Evolutionary conservation across 2,888 invertebrate species (phyloP).

Genomic region (Chalcis sispes): DNA sequence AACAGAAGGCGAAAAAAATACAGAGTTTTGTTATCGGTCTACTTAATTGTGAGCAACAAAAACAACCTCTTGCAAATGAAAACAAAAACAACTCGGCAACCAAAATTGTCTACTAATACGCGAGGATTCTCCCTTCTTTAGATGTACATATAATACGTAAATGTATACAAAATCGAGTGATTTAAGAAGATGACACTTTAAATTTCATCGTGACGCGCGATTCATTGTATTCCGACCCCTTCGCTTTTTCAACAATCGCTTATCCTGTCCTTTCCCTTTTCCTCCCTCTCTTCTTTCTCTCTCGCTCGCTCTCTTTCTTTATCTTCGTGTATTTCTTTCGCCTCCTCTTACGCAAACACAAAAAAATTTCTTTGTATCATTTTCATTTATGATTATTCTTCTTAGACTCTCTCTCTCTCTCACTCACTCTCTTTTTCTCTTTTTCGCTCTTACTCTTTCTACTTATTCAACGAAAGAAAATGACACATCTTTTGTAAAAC

Average conservation of each 20-base stretch:
- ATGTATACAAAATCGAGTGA: too few relatives aligned
- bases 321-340: not conserved
- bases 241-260: too few relatives aligned
- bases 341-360: too few relatives aligned
- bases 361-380: too few relatives aligned
- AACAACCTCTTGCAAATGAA: not conserved
- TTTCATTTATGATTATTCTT: too few relatives aligned
- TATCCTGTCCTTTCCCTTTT: too few relatives aligned
- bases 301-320: not conserved
- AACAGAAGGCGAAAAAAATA: not conserved
- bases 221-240: not conserved
- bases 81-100: constrained; percentile 10
- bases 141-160: too few relatives aligned
- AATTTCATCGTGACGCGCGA: constrained; percentile 67
- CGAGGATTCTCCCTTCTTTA: not conserved
- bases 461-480: not conserved
- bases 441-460: constrained; percentile 50
- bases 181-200: constrained; percentile 69
- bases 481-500: too few relatives aligned
- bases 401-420: not conserved
- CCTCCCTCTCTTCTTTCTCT: not conserved
- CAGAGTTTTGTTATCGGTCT: not conserved
- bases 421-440: not conserved
- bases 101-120: constrained; percentile 22
- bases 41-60: constrained; percentile 2